phyloP scores from a whole-genome alignment of 2,113 vertebrate genomes.

The Pangasianodon hypophthalmus region DNA sequence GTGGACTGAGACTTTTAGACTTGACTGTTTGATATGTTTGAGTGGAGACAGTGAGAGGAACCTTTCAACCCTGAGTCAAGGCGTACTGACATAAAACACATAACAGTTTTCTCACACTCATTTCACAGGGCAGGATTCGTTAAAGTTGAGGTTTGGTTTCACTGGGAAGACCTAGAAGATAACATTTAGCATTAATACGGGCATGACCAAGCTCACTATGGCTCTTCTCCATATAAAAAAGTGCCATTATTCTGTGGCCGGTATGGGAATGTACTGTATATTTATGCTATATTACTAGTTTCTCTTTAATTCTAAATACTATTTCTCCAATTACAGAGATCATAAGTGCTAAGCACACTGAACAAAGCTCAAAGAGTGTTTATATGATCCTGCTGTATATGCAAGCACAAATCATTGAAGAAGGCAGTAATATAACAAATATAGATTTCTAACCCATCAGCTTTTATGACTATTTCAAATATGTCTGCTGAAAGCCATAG shows the following conservation, averaged over 20 bases:
- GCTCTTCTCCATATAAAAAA: constrained; percentile 16
- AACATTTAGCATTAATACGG: neutral
- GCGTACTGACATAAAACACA: neutral
- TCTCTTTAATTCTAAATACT: neutral
- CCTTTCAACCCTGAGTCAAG: constrained; percentile 39
- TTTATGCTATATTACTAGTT: constrained; percentile 2
- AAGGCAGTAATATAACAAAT: constrained; percentile 64
- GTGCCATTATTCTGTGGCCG: neutral
- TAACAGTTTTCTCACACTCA: neutral
- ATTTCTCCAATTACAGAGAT: neutral
- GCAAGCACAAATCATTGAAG: constrained; percentile 57
- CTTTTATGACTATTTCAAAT: constrained; percentile 20
- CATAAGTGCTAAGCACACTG: constrained; percentile 16
- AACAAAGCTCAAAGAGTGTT: constrained; percentile 13
- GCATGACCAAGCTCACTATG: constrained; percentile 16
- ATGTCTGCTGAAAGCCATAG: neutral
- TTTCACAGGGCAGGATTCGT: neutral
- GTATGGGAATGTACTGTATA: neutral
- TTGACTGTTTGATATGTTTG: neutral
- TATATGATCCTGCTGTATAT: constrained; percentile 51
- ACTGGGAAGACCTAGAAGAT: neutral
- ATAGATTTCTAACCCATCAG: constrained; percentile 55
- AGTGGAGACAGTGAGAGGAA: constrained; percentile 28
- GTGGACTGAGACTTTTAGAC: neutral
- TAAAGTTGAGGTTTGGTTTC: neutral